Evolutionary conservation across 2,888 invertebrate genomes (phyloP).

Genomic region (Portevinia maculata): DNA sequence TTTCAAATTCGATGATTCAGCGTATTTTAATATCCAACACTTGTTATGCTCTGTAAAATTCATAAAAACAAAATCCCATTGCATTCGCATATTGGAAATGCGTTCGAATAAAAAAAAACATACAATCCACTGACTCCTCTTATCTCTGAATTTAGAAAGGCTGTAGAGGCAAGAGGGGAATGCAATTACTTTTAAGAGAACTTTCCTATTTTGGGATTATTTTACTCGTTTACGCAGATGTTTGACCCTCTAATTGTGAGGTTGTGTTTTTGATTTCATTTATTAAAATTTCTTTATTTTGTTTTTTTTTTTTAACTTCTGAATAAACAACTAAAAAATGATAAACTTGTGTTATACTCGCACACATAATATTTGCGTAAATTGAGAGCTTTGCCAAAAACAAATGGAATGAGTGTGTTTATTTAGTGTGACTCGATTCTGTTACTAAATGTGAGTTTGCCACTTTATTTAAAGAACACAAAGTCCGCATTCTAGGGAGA

Average conservation of each 20-base stretch:
- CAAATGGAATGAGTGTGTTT: constrained; percentile 10
- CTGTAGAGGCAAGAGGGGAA: background rate
- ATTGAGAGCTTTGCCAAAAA: constrained; percentile 14
- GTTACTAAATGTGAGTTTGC: constrained; percentile 55
- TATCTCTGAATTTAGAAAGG: background rate
- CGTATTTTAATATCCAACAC: constrained; percentile 51
- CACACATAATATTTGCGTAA: constrained; percentile 2
- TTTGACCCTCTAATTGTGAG: constrained; percentile 52
- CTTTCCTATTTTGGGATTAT: constrained; percentile 58
- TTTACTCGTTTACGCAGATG: constrained; percentile 25
- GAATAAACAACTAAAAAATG: constrained; percentile 40
- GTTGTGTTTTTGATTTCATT: constrained; percentile 21
- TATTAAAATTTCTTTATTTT: no score
- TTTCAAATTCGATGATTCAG: constrained; percentile 27
- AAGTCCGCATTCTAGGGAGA: constrained; percentile 50
- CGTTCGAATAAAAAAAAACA: constrained; percentile 24
- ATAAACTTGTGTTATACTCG: background rate
- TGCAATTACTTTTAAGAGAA: constrained; percentile 24
- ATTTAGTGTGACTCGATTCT: constrained; percentile 16
- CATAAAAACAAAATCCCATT: constrained; percentile 34
- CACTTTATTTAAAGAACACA: constrained; percentile 62
- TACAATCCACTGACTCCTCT: background rate
- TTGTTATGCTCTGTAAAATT: constrained; percentile 51
- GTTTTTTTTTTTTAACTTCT: constrained; percentile 21
- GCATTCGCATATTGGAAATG: background rate